Evolutionary conservation across 1,140 invertebrate species (phyloP).

Genomic region (Octopus bimaculoides): DNA sequence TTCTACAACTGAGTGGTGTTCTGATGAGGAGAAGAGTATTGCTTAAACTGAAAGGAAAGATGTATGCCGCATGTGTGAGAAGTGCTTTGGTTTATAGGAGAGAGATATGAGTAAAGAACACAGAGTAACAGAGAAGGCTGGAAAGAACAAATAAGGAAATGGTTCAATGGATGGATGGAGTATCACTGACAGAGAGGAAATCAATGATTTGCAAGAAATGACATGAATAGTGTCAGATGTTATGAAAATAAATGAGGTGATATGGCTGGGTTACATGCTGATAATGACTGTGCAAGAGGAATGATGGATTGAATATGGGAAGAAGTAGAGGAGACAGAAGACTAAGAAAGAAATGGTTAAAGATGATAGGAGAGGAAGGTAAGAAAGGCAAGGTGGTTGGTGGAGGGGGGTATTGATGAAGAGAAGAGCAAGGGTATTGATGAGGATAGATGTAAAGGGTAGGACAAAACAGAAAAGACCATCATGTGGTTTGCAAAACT

Average conservation of each 20-base stretch:
- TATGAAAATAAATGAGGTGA: background rate
- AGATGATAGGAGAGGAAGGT: background rate
- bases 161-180: background rate
- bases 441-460: background rate
- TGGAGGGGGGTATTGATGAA: background rate
- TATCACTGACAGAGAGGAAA: background rate
- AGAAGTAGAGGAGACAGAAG: background rate
- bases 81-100: background rate
- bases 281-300: background rate
- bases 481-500: too few relatives aligned
- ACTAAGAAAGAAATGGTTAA: background rate
- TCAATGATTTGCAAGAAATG: background rate
- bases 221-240: background rate
- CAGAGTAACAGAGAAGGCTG: background rate
- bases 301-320: background rate
- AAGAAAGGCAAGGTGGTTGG: background rate
- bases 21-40: too few relatives aligned
- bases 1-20: too few relatives aligned
- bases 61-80: background rate
- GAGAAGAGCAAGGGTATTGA: background rate
- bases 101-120: background rate
- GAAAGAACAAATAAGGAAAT: background rate
- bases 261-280: background rate
- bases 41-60: background rate
- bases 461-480: background rate